These are phyloP conservation scores for Camptogramma bilineatum DNA, from an alignment of 2,888 invertebrate genomes.

Conservation along the genomic window DNA sequence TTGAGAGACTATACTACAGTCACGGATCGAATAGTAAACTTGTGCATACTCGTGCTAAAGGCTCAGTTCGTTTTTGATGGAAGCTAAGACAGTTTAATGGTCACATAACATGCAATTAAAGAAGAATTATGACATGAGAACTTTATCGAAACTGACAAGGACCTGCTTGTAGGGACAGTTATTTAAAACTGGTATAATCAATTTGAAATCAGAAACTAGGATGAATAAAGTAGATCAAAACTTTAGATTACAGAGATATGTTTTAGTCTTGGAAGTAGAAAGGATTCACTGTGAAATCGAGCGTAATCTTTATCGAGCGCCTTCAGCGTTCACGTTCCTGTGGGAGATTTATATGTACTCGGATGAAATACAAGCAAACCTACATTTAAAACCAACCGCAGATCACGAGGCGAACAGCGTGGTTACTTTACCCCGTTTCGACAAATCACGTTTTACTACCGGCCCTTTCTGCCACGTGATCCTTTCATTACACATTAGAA, in stretches of 20 bases:
- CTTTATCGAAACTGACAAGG: constrained; percentile 26
- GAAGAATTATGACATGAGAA: constrained; percentile 27
- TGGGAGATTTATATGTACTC: constrained; percentile 40
- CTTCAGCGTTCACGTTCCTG: constrained; percentile 42
- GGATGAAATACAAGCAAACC: constrained; percentile 41
- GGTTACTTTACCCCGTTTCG: constrained; percentile 57
- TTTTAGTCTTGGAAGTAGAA: constrained; percentile 36
- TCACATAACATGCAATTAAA: constrained; percentile 32
- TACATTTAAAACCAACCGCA: constrained; percentile 50
- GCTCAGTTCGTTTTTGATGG: constrained; percentile 25
- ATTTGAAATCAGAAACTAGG: constrained; percentile 14
- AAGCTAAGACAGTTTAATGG: constrained; percentile 34
- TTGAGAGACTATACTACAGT: no score
- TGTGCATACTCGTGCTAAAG: no score
- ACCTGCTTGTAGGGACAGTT: constrained; percentile 9
- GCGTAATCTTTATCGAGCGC: constrained; percentile 39
- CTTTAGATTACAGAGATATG: constrained; percentile 14
- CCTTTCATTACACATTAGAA: constrained; percentile 53
- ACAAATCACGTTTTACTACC: constrained; percentile 56
- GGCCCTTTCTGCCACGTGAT: constrained; percentile 52
- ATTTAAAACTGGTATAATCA: constrained; percentile 14
- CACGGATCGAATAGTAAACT: no score
- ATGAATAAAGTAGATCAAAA: constrained; percentile 9
- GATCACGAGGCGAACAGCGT: constrained; percentile 59
- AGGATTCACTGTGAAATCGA: constrained; percentile 38